Conservation (phyloP, 2,888 invertebrate genomes). For the Epirrhoe alternata region DNA sequence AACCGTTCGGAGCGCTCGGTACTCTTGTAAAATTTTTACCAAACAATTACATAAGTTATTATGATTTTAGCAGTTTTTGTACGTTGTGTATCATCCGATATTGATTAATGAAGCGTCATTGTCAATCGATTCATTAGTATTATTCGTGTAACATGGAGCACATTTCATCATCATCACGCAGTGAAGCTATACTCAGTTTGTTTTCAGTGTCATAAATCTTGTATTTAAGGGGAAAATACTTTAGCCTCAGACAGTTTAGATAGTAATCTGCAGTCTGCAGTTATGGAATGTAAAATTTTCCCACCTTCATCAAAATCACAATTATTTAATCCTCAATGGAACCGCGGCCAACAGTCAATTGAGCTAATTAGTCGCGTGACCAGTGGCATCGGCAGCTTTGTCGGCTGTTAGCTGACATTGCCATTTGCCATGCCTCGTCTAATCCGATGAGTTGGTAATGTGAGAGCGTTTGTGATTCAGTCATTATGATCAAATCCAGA, state of each 20-base stretch:
- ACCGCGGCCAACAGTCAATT: constrained; percentile 42
- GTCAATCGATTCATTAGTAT: too few species aligned
- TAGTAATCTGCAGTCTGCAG: neutral
- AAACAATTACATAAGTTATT: too few species aligned
- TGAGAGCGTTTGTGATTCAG: constrained; percentile 7
- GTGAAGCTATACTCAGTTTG: too few species aligned
- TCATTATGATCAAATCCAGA: constrained; percentile 4
- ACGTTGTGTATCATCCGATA: too few species aligned
- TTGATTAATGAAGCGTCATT: too few species aligned
- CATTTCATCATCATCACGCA: too few species aligned
- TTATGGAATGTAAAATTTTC: constrained; percentile 24
- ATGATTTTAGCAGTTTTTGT: too few species aligned
- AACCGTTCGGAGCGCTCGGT: neutral
- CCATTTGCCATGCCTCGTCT: constrained; percentile 20
- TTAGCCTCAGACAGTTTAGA: neutral
- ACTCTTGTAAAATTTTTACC: too few species aligned
- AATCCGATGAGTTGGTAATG: constrained; percentile 27
- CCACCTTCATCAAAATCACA: constrained; percentile 42
- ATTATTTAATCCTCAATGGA: constrained; percentile 37
- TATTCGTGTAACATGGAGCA: too few species aligned
- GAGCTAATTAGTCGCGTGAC: constrained; percentile 42
- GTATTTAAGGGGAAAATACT: too few species aligned
- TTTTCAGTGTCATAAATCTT: too few species aligned
- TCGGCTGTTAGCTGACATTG: constrained; percentile 15
- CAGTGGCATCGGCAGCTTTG: constrained; percentile 32